Evolutionary conservation across 2,888 invertebrate species (phyloP), one percentile per base, ranked within the genome.

Genomic region (Matsumyia berberina): DNA sequence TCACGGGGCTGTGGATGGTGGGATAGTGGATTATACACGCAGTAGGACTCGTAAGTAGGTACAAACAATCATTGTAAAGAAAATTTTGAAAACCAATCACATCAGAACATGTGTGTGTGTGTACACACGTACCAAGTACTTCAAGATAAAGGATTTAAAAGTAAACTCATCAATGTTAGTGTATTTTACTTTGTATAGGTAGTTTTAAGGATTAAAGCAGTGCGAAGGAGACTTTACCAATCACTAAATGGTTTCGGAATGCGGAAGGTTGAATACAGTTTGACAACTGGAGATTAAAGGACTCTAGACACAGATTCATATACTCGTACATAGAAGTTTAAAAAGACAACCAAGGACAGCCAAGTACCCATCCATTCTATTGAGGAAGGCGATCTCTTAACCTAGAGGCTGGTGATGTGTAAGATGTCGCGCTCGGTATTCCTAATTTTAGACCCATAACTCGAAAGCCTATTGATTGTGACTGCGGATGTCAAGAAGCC

Each of bases 131-230:
- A 35, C 12, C n/a, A n/a, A n/a, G n/a, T 33, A 37, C 31, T 44
- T 44, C 15, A 64, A 8, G 5, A 57, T 29, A 15, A 37, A 6
- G n/a, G 46, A 46, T 17, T 19, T 39, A 51, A 53, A 67, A 11
- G 33, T 37, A 51, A 67, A 83, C 78, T 78, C 78, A 78, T 73
- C 67, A 67, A 51, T 73, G 73, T 78, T 62, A 72, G 78, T 66
- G 70, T 72, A 82, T 8, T 66, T 55, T 60, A 67, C 60, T 31
- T 55, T 82, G 72, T 83, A 78, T 55, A 66, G 57, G 31, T 78
- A 73, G 55, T 66, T 35, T 53, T 66, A 82, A 67, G 53, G 15
- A 17, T 39, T 49, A 11, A 49, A 60, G 35, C 53, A 46, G 57
- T 58, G 24, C 31, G 2, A 24, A 39, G 15, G 33, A 46, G n/a